A percentile compares a stretch with the other conserved stretches of the same genome.
These are phyloP conservation scores for Himantopus leucocephalus DNA, from an alignment of 2,113 vertebrate species.

Conservation along the genomic window DNA sequence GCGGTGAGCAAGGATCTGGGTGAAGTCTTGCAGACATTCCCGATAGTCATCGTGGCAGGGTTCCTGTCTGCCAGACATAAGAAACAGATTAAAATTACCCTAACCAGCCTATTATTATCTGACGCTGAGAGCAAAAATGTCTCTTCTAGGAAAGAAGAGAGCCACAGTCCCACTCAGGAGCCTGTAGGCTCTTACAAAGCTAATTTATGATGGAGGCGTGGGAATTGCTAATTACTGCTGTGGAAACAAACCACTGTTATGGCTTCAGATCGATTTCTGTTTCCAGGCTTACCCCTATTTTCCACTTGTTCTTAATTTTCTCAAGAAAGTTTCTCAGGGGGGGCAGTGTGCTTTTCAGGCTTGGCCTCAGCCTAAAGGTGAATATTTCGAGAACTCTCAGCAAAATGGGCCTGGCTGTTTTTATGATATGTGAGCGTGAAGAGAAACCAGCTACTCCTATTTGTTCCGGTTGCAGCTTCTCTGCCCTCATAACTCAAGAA, in stretches of 20 bases:
- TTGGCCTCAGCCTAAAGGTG: not conserved
- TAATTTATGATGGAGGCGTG: not conserved
- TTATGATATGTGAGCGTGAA: not conserved
- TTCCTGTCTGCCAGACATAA: not conserved
- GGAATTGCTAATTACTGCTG: not conserved
- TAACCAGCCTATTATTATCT: not conserved
- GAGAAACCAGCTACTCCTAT: slow-evolving; percentile 33
- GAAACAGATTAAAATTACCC: not conserved
- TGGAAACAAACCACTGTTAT: not conserved
- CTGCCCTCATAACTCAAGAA: slow-evolving; percentile 46
- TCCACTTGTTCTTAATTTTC: not conserved
- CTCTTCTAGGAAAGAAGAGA: not conserved
- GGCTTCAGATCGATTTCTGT: not conserved
- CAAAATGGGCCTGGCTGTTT: not conserved
- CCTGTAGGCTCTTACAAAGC: not conserved
- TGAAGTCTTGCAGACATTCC: not conserved
- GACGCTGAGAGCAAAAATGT: not conserved
- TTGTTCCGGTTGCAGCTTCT: slow-evolving; percentile 10
- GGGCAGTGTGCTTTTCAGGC: not conserved
- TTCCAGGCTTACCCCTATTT: not conserved
- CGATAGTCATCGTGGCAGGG: rapidly evolving
- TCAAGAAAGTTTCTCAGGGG: not conserved
- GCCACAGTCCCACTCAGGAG: not conserved
- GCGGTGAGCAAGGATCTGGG: not conserved
- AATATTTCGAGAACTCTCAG: not conserved